Percentiles rank a stretch among this genome's conserved stretches.
These are phyloP conservation scores for Diarsia rubi DNA, from an alignment of 2,888 invertebrate species.

Conservation along the genomic window DNA sequence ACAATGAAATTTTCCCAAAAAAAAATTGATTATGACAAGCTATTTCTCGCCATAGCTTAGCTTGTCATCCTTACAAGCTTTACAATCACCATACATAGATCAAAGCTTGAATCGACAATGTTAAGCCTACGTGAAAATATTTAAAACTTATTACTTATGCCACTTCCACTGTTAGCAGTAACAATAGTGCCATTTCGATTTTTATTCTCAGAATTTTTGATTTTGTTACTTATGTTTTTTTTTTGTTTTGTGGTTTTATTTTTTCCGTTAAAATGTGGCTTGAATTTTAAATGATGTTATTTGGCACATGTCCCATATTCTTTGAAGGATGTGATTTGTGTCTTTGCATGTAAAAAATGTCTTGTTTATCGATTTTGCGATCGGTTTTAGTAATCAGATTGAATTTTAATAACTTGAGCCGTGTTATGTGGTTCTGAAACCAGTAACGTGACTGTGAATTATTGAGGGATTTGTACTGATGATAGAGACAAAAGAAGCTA, in stretches of 20 bases:
- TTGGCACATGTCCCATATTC: constrained; percentile 21
- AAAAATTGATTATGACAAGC: not conserved
- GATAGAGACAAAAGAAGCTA: not conserved
- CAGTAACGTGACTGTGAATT: not conserved
- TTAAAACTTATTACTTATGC: constrained; percentile 52
- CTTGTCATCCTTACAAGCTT: constrained; percentile 17
- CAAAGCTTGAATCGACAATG: constrained; percentile 69
- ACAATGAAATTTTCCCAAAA: too few species aligned
- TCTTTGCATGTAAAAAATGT: not conserved
- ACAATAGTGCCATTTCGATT: constrained; percentile 55
- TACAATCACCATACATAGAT: constrained; percentile 46
- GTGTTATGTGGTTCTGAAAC: not conserved
- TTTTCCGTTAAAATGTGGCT: not conserved
- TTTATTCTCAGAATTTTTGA: constrained; percentile 51
- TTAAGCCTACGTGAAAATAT: constrained; percentile 72
- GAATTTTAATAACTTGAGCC: not conserved
- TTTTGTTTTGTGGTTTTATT: constrained; percentile 31
- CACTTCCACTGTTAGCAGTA: not conserved
- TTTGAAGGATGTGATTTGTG: not conserved
- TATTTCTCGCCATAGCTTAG: not conserved
- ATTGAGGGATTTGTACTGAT: not conserved
- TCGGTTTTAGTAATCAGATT: not conserved
- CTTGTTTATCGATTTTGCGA: constrained; percentile 2
- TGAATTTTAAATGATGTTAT: constrained; percentile 23
- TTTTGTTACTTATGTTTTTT: constrained; percentile 5